These are phyloP conservation scores for Eremobia ochroleuca DNA, from an alignment of 2,888 invertebrate species.

Conservation along the genomic window DNA sequence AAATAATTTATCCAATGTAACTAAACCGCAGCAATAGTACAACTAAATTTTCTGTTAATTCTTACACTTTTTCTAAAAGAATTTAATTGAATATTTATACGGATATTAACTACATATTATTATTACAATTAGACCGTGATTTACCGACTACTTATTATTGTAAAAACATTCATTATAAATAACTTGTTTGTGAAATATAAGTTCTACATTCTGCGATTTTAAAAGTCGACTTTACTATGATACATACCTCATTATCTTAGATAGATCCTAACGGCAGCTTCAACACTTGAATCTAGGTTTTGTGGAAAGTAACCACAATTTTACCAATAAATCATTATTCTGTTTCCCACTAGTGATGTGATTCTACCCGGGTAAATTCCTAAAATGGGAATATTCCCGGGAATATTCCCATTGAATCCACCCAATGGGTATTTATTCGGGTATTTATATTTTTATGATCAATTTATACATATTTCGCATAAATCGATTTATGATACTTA, in stretches of 20 bases:
- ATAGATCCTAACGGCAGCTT: background rate
- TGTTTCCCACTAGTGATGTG: no score
- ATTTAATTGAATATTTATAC: background rate
- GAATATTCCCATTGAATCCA: no score
- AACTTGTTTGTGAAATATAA: background rate
- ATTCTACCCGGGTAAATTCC: no score
- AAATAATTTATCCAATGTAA: background rate
- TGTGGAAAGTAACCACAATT: background rate
- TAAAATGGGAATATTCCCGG: no score
- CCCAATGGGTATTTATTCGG: no score
- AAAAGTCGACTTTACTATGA: background rate
- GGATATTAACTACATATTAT: background rate
- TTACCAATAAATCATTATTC: no score
- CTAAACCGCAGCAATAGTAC: conserved; percentile 3
- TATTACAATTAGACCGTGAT: background rate
- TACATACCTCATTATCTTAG: conserved; percentile 35
- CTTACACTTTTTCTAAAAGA: background rate
- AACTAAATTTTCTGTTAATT: background rate
- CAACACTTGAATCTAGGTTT: conserved; percentile 6
- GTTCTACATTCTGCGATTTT: background rate
- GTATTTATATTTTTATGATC: no score
- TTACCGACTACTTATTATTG: background rate
- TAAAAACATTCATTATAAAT: background rate
- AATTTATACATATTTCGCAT: no score
- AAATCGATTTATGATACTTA: no score